Evolutionary conservation across 2,113 vertebrate species (phyloP).

Genomic region (Halichoerus grypus): DNA sequence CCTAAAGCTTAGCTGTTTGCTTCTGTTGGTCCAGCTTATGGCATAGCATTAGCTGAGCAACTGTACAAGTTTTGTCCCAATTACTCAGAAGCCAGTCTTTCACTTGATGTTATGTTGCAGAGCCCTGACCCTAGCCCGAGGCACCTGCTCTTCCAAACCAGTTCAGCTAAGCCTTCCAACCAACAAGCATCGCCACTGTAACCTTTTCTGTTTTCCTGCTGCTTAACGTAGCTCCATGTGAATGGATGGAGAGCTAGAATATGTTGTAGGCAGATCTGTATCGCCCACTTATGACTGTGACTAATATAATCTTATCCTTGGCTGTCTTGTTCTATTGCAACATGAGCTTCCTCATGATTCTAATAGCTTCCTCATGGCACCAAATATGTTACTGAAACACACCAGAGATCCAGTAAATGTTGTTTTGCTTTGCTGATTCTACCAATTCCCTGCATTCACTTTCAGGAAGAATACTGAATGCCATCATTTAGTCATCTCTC

Average conservation of each 20-base stretch:
- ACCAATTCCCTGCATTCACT: neutral
- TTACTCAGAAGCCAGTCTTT: neutral
- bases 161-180: neutral
- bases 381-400: conserved; percentile 3
- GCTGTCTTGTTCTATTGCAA: conserved; percentile 23
- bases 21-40: neutral
- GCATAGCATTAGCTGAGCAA: neutral
- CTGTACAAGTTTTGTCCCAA: neutral
- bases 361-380: neutral
- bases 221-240: neutral
- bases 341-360: neutral
- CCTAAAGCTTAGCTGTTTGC: neutral
- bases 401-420: neutral
- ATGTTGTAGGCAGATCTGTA: neutral
- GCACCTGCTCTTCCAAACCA: neutral
- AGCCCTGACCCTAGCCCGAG: neutral
- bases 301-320: neutral
- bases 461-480: neutral
- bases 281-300: neutral
- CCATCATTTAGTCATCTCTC: neutral
- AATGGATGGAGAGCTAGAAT: neutral
- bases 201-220: neutral
- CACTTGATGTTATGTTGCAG: neutral
- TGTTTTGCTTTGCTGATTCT: neutral
- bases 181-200: neutral